Evolutionary conservation across 1,140 invertebrate genomes (phyloP).

Genomic region (Zaprionus ghesquierei): DNA sequence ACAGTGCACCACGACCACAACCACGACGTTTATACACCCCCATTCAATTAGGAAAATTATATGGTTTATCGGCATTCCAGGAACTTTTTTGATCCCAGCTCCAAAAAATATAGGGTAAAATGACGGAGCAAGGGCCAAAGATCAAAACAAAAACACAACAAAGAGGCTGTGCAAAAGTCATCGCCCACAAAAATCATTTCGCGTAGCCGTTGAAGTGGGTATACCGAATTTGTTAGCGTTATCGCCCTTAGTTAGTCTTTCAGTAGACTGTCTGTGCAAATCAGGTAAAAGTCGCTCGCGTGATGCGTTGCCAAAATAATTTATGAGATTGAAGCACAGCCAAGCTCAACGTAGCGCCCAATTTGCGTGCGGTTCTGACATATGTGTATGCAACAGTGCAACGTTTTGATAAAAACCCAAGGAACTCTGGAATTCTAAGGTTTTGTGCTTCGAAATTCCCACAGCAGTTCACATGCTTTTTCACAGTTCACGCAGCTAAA

Average conservation of each 20-base stretch:
- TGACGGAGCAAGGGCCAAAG: conserved; percentile 71
- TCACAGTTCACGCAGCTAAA: neutral
- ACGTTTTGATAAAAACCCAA: conserved; percentile 16
- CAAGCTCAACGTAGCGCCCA: conserved; percentile 67
- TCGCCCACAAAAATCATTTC: conserved; percentile 77
- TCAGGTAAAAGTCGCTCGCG: conserved; percentile 74
- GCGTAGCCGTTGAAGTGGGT: conserved; percentile 59
- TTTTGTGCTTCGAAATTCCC: conserved; percentile 44
- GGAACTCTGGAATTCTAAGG: conserved; percentile 40
- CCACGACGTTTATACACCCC: conserved; percentile 69
- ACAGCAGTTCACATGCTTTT: neutral
- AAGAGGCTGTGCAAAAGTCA: conserved; percentile 70
- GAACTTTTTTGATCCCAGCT: conserved; percentile 65
- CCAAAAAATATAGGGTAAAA: conserved; percentile 70
- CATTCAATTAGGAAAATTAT: conserved; percentile 82
- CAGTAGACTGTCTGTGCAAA: conserved; percentile 48
- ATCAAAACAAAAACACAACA: conserved; percentile 65
- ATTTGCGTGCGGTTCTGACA: conserved; percentile 70
- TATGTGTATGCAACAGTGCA: conserved; percentile 7
- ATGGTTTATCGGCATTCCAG: conserved; percentile 70
- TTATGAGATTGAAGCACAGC: conserved; percentile 73
- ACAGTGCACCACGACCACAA: conserved; percentile 38
- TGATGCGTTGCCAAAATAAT: conserved; percentile 82
- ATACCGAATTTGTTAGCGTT: conserved; percentile 67
- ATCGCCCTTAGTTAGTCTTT: conserved; percentile 49